Evolutionary conservation across 1,140 invertebrate species (phyloP).

Genomic region (Drosophila ambigua): DNA sequence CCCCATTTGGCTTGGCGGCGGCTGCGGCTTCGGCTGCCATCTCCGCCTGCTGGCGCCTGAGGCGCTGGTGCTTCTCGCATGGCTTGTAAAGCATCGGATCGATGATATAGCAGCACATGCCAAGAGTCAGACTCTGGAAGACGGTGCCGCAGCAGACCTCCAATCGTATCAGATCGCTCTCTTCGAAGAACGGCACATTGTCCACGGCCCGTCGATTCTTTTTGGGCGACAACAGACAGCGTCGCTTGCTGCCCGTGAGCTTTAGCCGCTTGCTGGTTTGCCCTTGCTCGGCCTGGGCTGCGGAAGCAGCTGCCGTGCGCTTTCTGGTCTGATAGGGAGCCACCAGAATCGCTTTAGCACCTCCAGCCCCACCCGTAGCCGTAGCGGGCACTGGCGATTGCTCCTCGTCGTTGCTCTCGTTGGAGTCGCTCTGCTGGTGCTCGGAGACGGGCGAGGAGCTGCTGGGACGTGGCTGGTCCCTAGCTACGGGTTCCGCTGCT

Average conservation of each 20-base stretch:
- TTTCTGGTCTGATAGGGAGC: slow-evolving; percentile 76
- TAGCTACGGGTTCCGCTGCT: slow-evolving; percentile 15
- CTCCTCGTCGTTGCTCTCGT: slow-evolving; percentile 70
- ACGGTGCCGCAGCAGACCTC: slow-evolving; percentile 78
- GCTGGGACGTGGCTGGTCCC: slow-evolving; percentile 33
- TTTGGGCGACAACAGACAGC: slow-evolving; percentile 57
- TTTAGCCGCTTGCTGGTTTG: slow-evolving; percentile 21
- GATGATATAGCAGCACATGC: slow-evolving; percentile 64
- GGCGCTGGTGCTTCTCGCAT: slow-evolving; percentile 65
- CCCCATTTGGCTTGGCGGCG: slow-evolving; percentile 6
- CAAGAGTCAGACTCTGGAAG: slow-evolving; percentile 66
- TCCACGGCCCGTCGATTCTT: slow-evolving; percentile 63
- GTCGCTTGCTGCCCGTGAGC: slow-evolving; percentile 58
- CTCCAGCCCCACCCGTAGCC: not conserved
- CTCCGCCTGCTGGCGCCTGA: slow-evolving; percentile 27
- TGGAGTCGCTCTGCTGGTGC: slow-evolving; percentile 72
- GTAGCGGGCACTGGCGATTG: slow-evolving; percentile 1
- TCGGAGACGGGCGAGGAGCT: slow-evolving; percentile 53
- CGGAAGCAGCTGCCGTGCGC: slow-evolving; percentile 66
- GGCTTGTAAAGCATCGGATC: slow-evolving; percentile 72
- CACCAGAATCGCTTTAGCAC: not conserved
- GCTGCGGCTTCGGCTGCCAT: slow-evolving; percentile 9
- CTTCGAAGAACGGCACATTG: slow-evolving; percentile 72
- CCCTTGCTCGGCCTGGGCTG: not conserved
- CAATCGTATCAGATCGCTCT: slow-evolving; percentile 56